Evolutionary conservation across 2,797 vertebrate genomes (phyloP).

Genomic region (Odontamblyopus lacepedii): DNA sequence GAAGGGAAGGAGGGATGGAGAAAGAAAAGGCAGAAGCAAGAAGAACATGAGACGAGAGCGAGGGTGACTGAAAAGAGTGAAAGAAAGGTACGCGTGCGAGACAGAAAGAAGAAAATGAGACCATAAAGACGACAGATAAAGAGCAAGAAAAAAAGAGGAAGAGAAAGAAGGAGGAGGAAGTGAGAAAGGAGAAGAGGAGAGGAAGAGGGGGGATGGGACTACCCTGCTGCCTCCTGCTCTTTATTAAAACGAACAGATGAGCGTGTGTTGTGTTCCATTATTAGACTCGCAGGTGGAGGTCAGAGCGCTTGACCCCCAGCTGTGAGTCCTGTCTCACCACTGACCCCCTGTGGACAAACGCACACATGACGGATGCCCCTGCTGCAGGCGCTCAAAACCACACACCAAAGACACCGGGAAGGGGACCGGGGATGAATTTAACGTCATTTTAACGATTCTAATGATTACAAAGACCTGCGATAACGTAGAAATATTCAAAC

Average conservation of each 20-base stretch:
- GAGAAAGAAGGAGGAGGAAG: neutral
- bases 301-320: conserved; percentile 35
- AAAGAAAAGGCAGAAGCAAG: too few relatives aligned
- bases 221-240: conserved; percentile 2
- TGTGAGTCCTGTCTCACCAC: conserved; percentile 31
- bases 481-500: neutral
- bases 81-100: too few relatives aligned
- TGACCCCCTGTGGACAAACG: conserved; percentile 59
- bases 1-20: too few relatives aligned
- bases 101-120: too few relatives aligned
- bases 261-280: neutral
- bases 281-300: conserved; percentile 21
- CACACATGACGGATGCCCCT: conserved; percentile 10
- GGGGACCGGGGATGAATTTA: neutral
- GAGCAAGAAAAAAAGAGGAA: neutral
- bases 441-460: neutral
- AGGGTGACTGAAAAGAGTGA: too few relatives aligned
- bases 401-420: conserved; percentile 9
- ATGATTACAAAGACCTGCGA: neutral
- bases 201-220: neutral
- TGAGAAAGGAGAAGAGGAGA: neutral
- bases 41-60: too few relatives aligned
- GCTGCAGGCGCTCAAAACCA: conserved; percentile 1
- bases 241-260: conserved; percentile 18
- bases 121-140: neutral